Percentiles rank a stretch among this genome's conserved stretches.
Evolutionary conservation across 2,797 vertebrate species (phyloP).

Genomic region (Harpagifer antarcticus): DNA sequence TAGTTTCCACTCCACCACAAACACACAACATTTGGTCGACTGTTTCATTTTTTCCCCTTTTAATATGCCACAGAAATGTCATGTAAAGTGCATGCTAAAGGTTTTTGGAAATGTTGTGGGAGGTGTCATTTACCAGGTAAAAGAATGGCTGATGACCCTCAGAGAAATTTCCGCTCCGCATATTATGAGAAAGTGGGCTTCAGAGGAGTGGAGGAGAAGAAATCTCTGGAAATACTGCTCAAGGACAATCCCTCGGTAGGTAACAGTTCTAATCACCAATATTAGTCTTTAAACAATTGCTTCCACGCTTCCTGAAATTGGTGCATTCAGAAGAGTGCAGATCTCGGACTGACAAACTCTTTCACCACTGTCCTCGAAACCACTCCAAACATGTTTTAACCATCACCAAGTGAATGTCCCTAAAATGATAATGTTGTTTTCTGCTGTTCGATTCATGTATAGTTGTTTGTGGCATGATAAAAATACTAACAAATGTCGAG

Average conservation of each 20-base stretch:
- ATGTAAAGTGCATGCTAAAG: neutral
- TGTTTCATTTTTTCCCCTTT: too few species aligned
- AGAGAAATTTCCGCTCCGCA: constrained; percentile 97
- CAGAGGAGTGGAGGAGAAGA: constrained; percentile 98
- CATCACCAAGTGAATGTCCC: too few species aligned
- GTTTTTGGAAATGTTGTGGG: neutral
- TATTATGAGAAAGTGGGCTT: constrained; percentile 99
- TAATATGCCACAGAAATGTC: neutral
- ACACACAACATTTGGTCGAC: neutral
- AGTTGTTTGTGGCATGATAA: too few species aligned
- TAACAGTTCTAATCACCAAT: neutral
- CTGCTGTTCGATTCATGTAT: too few species aligned
- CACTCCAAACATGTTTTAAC: too few species aligned
- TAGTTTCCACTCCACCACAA: neutral
- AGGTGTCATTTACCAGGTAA: constrained; percentile 45
- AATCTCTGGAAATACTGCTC: constrained; percentile 94
- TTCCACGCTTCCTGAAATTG: too few species aligned
- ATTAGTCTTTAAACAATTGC: neutral
- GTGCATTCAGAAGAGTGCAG: neutral
- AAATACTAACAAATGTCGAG: too few species aligned
- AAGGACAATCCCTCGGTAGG: constrained; percentile 95
- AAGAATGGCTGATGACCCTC: constrained; percentile 94
- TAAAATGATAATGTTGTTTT: too few species aligned
- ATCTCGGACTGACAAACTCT: too few species aligned
- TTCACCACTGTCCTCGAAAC: too few species aligned